These are phyloP conservation scores for Arctopsyche grandis DNA, from an alignment of 1,140 invertebrate species.

Conservation along the genomic window DNA sequence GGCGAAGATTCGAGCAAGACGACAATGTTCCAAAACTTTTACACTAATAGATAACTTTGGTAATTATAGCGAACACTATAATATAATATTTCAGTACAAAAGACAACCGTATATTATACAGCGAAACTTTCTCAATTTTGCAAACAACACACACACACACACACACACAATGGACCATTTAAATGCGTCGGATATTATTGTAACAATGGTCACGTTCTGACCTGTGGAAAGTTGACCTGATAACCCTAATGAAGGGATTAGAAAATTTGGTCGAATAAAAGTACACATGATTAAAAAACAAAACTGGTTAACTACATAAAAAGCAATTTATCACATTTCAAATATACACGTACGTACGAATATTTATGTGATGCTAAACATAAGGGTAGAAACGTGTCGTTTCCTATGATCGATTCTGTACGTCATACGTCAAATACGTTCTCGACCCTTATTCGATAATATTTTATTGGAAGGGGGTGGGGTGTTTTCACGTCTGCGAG, in stretches of 20 bases:
- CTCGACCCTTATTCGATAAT: not conserved
- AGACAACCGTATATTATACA: not conserved
- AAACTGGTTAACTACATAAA: not conserved
- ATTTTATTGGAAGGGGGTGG: not conserved
- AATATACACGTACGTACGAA: no score
- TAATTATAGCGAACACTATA: no score
- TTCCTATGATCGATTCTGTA: not conserved
- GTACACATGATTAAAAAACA: not conserved
- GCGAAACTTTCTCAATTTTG: slow-evolving; percentile 1
- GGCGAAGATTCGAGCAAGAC: no score
- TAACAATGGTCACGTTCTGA: not conserved
- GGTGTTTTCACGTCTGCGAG: not conserved
- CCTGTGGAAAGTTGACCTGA: slow-evolving; percentile 17
- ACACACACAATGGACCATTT: slow-evolving; percentile 4
- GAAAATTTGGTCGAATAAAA: not conserved
- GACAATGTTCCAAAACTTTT: no score
- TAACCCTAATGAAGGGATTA: slow-evolving; percentile 17
- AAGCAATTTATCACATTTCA: no score
- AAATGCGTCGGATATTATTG: not conserved
- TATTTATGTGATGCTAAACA: no score
- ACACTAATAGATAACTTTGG: no score
- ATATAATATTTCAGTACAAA: no score
- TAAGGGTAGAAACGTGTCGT: no score
- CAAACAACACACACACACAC: not conserved
- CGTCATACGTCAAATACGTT: not conserved